Base-by-base conservation (phyloP, 2,797 vertebrate genomes). In the Xiphophorus birchmanni region DNA sequence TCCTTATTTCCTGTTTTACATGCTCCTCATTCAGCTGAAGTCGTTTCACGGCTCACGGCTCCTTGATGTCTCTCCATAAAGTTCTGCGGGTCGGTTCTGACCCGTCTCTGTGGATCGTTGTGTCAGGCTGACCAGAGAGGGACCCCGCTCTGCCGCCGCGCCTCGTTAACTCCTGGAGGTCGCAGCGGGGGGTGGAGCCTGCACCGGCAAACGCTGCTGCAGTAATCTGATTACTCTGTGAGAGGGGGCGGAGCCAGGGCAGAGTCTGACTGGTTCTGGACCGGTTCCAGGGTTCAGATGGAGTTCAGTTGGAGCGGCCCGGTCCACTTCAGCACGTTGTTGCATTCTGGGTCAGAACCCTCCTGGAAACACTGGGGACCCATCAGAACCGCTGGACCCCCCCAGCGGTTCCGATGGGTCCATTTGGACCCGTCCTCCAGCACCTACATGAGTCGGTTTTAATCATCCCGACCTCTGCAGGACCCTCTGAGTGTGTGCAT, bases 31-130 rank as follows among this genome's bases (percentile, higher is more conserved):
- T 90, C 82, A 87, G 82, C 82, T 84, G 88, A 86, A 88, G 83
- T 78, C 90, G 86, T 90, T 89, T 93, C 91, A 93, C 91, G 91
- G 89, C 89, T 90, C 87, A 86, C 86, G 67, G 84, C 88, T 91
- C 87, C 88, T 90, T 92, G 91, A 93, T 94, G 90, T 88, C 45
- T 83, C 79, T 83, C 79, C 85, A 87, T 93, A 88, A 93, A 90
- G 90, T 75, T 58, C 21, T 76, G 69, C 76, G 67, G 82, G 78
- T 91, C 77, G 82, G 80, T 32, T 79, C 86, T 74, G 89, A 85
- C 91, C 81, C 87, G 82, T 82, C 65, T 11, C 44, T 73, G 80
- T 47, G 74, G 77, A 80, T 76, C 63, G 76, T 72, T 81, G 84
- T 72, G 89, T 87, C 86, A 89, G 80, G 73, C 84, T 92, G 92